Conservation (phyloP, 2,113 vertebrate genomes). For the Cavia aperea region DNA sequence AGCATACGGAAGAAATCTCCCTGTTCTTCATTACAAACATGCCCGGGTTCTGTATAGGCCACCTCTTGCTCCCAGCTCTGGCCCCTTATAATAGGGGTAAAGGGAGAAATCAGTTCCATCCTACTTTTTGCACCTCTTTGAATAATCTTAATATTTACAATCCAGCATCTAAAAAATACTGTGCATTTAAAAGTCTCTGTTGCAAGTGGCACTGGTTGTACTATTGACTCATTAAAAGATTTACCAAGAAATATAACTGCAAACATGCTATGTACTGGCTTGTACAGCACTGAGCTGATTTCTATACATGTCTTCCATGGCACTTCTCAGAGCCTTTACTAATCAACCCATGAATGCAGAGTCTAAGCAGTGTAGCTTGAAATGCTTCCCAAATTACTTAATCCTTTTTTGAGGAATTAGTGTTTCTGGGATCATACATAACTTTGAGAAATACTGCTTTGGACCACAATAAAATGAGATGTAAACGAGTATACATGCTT, state of each 20-base stretch:
- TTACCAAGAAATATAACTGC: background rate
- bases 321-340: background rate
- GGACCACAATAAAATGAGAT: background rate
- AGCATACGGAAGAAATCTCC: background rate
- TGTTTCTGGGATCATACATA: background rate
- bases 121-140: background rate
- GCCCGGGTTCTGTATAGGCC: fast-evolving
- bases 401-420: background rate
- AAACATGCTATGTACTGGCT: background rate
- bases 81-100: background rate
- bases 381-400: conserved; percentile 21
- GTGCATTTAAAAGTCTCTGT: conserved; percentile 16
- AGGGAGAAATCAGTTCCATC: background rate
- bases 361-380: background rate
- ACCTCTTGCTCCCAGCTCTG: background rate
- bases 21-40: background rate
- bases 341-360: background rate
- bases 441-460: conserved; percentile 2
- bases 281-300: background rate
- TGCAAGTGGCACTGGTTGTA: background rate
- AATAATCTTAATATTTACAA: background rate
- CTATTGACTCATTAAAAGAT: background rate
- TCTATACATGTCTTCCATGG: background rate
- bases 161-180: background rate
- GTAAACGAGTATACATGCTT: background rate